These are phyloP conservation scores for Lepus timidus DNA, from an alignment of 2,113 vertebrate species.

Conservation along the genomic window DNA sequence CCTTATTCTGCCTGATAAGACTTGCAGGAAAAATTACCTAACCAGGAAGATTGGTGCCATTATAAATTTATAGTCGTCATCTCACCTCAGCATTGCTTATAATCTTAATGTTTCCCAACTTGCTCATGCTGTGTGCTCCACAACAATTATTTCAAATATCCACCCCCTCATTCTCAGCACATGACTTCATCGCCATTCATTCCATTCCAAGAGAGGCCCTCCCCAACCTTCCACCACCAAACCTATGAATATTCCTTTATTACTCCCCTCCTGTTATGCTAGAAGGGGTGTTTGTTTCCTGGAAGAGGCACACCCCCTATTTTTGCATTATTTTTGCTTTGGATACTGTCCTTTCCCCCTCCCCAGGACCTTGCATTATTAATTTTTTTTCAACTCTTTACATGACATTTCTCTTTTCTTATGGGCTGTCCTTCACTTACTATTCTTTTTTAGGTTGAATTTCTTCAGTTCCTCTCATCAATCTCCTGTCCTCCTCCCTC, in stretches of 20 bases:
- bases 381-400: not conserved
- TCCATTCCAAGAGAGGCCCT: not conserved
- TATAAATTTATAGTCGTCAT: not conserved
- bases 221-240: not conserved
- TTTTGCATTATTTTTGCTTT: not conserved
- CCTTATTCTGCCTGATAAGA: constrained; percentile 51
- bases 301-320: not conserved
- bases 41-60: constrained; percentile 32
- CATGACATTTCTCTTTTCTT: not conserved
- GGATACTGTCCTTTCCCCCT: not conserved
- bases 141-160: not conserved
- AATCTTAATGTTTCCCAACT: constrained; percentile 38
- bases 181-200: not conserved
- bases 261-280: not conserved
- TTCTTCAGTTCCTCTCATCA: not conserved
- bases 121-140: not conserved
- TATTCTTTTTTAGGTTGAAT: not conserved
- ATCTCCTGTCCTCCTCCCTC: not conserved
- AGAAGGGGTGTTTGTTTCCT: not conserved
- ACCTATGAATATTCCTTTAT: not conserved
- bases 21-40: constrained; percentile 54
- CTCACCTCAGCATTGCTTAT: not conserved
- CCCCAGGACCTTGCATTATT: not conserved
- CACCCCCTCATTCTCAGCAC: not conserved
- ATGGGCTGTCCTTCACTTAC: not conserved